Conservation (phyloP, 2,113 vertebrate species). For the Thryonomys swinderianus region DNA sequence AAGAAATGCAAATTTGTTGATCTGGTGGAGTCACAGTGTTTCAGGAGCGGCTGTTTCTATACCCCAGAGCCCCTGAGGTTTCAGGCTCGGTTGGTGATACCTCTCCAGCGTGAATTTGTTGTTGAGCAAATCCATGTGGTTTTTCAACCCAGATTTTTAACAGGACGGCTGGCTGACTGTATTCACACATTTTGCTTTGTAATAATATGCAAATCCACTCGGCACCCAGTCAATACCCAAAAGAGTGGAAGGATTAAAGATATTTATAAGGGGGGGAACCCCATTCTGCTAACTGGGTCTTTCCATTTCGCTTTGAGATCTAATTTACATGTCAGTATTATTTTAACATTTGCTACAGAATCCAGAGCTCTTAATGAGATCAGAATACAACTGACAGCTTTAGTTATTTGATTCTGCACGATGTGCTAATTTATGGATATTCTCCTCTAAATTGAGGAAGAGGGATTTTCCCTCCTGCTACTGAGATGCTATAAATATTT, state of each 20-base stretch:
- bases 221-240: slow-evolving; percentile 73
- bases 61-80: slow-evolving; percentile 59
- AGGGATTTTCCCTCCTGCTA: slow-evolving; percentile 63
- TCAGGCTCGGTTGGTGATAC: slow-evolving; percentile 76
- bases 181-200: slow-evolving; percentile 82
- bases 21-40: slow-evolving; percentile 59
- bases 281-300: slow-evolving; percentile 79
- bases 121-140: slow-evolving; percentile 77
- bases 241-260: slow-evolving; percentile 82
- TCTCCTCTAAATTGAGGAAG: slow-evolving; percentile 71
- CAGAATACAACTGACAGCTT: slow-evolving; percentile 70
- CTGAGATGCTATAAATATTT: slow-evolving; percentile 75
- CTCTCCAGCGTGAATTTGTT: slow-evolving; percentile 75
- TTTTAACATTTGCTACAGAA: slow-evolving; percentile 79
- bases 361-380: slow-evolving; percentile 76
- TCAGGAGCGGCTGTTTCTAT: slow-evolving; percentile 62
- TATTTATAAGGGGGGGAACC: slow-evolving; percentile 68
- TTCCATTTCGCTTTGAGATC: slow-evolving; percentile 73
- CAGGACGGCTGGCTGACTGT: slow-evolving; percentile 74
- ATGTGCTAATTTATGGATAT: slow-evolving; percentile 78
- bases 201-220: slow-evolving; percentile 83
- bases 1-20: slow-evolving; percentile 67
- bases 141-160: slow-evolving; percentile 81
- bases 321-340: slow-evolving; percentile 77
- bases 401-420: slow-evolving; percentile 72